These are phyloP conservation scores for Drosophila pegasa DNA, from an alignment of 2,888 invertebrate genomes.

Conservation along the genomic window DNA sequence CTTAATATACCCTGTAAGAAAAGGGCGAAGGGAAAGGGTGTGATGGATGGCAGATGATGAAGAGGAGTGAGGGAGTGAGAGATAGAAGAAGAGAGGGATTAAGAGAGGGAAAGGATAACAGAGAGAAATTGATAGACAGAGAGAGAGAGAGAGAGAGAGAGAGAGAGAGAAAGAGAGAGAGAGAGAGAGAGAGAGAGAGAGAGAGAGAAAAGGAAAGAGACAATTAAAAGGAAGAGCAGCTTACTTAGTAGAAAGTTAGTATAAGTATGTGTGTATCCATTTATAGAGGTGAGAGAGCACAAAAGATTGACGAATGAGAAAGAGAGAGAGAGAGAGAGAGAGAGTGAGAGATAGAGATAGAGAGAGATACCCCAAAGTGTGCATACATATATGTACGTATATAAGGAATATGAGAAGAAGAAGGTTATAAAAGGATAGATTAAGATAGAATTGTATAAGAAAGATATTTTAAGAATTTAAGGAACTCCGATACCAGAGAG, in stretches of 20 bases:
- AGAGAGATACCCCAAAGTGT: no score
- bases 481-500: no score
- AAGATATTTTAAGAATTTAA: no score
- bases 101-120: background rate
- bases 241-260: no score
- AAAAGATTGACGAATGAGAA: background rate
- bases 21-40: background rate
- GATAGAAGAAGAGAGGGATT: background rate
- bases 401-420: no score
- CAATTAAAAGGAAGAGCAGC: no score
- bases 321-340: background rate
- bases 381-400: no score
- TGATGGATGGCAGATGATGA: background rate
- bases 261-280: no score
- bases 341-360: background rate
- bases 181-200: background rate
- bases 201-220: background rate
- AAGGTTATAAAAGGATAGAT: no score
- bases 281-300: background rate
- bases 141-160: background rate
- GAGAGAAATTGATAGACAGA: background rate
- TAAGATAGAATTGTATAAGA: no score
- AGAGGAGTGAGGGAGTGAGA: background rate
- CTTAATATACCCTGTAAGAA: background rate
- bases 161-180: background rate